Conservation (phyloP, 2,113 vertebrate species). For the Gasterosteus aculeatus region DNA sequence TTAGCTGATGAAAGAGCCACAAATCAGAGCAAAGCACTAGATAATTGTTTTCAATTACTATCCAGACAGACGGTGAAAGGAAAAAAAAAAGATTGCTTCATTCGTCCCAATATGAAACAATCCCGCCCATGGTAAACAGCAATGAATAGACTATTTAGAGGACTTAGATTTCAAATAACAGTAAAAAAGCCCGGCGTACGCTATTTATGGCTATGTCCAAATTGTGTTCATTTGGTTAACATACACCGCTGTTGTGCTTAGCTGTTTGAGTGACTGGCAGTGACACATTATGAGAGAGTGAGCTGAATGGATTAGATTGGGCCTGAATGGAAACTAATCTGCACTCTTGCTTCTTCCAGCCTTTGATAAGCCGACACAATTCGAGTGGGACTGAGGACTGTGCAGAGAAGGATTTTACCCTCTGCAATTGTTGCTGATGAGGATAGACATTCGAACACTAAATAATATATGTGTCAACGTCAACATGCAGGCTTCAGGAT, state of each 20-base stretch:
- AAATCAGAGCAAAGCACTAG: conserved; percentile 45
- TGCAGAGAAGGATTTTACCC: conserved; percentile 23
- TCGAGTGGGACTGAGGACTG: conserved; percentile 48
- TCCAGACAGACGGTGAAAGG: conserved; percentile 39
- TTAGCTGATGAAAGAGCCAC: conserved; percentile 30
- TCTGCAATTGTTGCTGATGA: conserved; percentile 38
- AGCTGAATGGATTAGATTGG: conserved; percentile 71
- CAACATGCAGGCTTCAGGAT: not conserved
- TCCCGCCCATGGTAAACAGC: conserved; percentile 52
- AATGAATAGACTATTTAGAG: conserved; percentile 45
- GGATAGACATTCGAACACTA: conserved; percentile 8
- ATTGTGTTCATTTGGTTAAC: conserved; percentile 57
- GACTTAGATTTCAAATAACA: conserved; percentile 52
- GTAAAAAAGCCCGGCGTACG: conserved; percentile 34
- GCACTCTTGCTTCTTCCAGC: conserved; percentile 63
- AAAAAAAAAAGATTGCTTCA: conserved; percentile 37
- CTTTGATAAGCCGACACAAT: conserved; percentile 71
- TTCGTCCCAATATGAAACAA: conserved; percentile 54
- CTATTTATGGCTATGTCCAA: conserved; percentile 43
- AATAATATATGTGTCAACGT: conserved; percentile 16
- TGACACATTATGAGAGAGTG: conserved; percentile 52
- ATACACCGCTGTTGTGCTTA: conserved; percentile 55
- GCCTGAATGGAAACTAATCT: conserved; percentile 74
- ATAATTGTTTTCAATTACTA: conserved; percentile 67
- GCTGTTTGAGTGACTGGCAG: conserved; percentile 56